phyloP scores from a whole-genome alignment of 2,797 vertebrate genomes.

The Peromyscus nudipes region DNA sequence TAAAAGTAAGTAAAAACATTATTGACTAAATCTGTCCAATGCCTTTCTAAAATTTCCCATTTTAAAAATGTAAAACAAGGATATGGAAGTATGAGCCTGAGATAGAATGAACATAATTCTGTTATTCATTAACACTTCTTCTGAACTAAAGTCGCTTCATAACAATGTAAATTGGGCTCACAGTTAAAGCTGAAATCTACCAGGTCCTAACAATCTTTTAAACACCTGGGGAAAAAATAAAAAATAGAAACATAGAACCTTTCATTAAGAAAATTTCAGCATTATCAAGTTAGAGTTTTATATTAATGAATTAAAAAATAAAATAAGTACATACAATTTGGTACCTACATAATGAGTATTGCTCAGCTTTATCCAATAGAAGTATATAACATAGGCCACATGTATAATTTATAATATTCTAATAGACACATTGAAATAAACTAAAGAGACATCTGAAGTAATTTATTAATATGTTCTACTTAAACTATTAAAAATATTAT shows the following conservation, averaged over 20 bases:
- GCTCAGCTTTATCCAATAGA: background rate
- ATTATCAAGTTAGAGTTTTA: conserved; percentile 22
- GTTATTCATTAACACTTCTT: conserved; percentile 62
- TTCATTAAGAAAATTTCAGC: background rate
- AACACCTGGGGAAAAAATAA: background rate
- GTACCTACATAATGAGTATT: background rate
- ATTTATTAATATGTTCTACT: conserved; percentile 42
- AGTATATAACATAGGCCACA: background rate
- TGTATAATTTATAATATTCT: conserved; percentile 48
- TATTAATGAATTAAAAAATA: background rate
- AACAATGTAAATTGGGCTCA: conserved; percentile 56
- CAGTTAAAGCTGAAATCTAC: conserved; percentile 54
- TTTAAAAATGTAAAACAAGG: conserved; percentile 62
- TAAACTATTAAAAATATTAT: conserved; percentile 18
- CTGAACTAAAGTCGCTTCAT: conserved; percentile 55
- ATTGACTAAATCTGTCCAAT: conserved; percentile 17
- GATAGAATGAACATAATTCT: conserved; percentile 65
- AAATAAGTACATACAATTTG: background rate
- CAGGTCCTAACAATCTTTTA: conserved; percentile 2
- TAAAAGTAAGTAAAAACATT: conserved; percentile 19
- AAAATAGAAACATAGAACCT: conserved; percentile 49
- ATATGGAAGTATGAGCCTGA: conserved; percentile 7
- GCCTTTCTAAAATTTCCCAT: conserved; percentile 27
- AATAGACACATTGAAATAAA: background rate
- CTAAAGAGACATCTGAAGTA: background rate